A percentile compares a stretch with the other conserved stretches of the same genome.
Conservation (phyloP, 1,140 invertebrate genomes). For the Protaetia brevitarsis region DNA sequence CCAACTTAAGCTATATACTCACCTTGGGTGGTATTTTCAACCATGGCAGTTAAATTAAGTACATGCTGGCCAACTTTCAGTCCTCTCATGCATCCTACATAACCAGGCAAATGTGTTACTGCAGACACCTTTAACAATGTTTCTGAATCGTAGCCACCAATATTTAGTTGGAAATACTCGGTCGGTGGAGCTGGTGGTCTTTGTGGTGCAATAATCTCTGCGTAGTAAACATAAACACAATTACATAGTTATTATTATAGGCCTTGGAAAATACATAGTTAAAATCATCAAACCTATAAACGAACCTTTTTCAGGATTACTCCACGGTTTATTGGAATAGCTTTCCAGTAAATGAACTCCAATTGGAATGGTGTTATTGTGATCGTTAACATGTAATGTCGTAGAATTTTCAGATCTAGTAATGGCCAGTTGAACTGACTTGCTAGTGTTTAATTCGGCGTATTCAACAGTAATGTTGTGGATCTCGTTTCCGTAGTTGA, state of each 20-base stretch:
- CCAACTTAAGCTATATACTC: slow-evolving; percentile 40
- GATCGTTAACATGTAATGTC: slow-evolving; percentile 79
- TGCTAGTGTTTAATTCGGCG: slow-evolving; percentile 71
- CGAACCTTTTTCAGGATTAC: slow-evolving; percentile 75
- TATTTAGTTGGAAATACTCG: slow-evolving; percentile 84
- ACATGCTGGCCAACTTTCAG: slow-evolving; percentile 79
- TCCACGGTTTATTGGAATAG: slow-evolving; percentile 80
- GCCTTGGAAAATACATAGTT: neutral
- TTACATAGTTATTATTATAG: neutral
- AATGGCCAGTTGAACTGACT: slow-evolving; percentile 82
- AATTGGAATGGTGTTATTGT: slow-evolving; percentile 66
- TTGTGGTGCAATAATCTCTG: slow-evolving; percentile 81
- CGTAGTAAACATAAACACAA: slow-evolving; percentile 37
- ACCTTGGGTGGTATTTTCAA: slow-evolving; percentile 67
- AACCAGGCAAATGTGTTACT: slow-evolving; percentile 62
- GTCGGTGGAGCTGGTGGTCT: slow-evolving; percentile 77
- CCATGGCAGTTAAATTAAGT: slow-evolving; percentile 71
- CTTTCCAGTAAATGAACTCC: slow-evolving; percentile 68
- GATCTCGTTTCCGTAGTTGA: slow-evolving; percentile 78
- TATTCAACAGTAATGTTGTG: slow-evolving; percentile 73
- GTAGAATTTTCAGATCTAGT: slow-evolving; percentile 69
- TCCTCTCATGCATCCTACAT: slow-evolving; percentile 85
- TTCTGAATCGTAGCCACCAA: slow-evolving; percentile 79
- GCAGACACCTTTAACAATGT: slow-evolving; percentile 63
- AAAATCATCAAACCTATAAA: too few relatives aligned